Percentiles rank a stretch among this genome's conserved stretches.
Conservation (phyloP, 2,797 vertebrate species). For the Florisuga fusca region DNA sequence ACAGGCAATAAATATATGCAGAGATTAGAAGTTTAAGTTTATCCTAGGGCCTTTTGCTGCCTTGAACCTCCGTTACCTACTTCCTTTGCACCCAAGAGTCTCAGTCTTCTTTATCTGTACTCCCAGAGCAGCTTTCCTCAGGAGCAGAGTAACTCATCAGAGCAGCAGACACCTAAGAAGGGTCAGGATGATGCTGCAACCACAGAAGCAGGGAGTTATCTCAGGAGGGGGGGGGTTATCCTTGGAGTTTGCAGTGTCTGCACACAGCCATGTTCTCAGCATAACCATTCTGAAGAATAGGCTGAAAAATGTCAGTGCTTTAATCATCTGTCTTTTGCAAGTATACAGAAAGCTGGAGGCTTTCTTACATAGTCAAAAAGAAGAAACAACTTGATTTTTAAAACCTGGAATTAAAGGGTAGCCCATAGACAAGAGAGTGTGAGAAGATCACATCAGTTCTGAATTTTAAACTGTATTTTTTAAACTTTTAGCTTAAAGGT, state of each 20-base stretch:
- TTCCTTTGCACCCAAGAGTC: neutral
- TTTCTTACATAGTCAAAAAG: neutral
- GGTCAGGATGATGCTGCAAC: neutral
- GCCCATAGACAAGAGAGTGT: neutral
- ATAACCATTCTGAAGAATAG: neutral
- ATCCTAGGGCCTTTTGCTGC: neutral
- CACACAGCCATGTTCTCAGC: neutral
- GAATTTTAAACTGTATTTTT: neutral
- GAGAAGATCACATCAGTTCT: neutral
- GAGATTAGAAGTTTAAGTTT: neutral
- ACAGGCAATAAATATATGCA: neutral
- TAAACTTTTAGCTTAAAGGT: neutral
- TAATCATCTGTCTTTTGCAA: neutral
- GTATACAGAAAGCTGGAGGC: neutral
- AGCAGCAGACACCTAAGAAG: neutral
- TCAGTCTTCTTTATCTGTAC: neutral
- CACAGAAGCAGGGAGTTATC: neutral
- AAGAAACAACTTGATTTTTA: neutral
- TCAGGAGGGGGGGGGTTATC: neutral
- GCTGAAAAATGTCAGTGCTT: neutral
- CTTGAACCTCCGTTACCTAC: neutral
- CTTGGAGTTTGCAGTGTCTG: neutral
- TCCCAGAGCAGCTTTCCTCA: neutral
- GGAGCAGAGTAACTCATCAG: neutral
- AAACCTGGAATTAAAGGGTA: neutral